These are phyloP conservation scores for Edolisoma coerulescens DNA, from an alignment of 2,113 vertebrate species.

Conservation along the genomic window DNA sequence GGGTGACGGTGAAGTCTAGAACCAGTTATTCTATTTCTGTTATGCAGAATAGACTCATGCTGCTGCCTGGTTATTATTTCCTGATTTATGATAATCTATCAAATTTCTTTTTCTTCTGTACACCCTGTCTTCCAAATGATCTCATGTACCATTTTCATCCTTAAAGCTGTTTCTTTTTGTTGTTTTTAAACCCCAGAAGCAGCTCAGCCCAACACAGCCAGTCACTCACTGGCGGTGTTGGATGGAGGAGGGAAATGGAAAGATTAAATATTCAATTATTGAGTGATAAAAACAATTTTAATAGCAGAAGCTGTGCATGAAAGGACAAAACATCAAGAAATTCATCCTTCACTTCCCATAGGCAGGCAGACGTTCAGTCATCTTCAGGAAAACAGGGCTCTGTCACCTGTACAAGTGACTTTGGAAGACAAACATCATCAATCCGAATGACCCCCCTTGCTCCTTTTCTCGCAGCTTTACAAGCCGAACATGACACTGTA, in stretches of 20 bases:
- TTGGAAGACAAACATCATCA: not conserved
- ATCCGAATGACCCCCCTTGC: rapidly evolving
- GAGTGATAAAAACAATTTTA: not conserved
- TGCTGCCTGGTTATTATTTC: not conserved
- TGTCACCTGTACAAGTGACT: not conserved
- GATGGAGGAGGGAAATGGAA: not conserved
- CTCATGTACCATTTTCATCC: not conserved
- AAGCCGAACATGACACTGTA: too few species aligned
- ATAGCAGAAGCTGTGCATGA: not conserved
- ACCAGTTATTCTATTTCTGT: not conserved
- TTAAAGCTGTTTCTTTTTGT: not conserved
- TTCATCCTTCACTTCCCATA: not conserved
- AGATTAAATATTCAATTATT: not conserved
- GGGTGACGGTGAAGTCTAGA: not conserved
- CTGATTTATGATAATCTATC: not conserved
- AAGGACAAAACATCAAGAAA: not conserved
- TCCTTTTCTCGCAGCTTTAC: not conserved
- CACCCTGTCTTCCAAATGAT: not conserved
- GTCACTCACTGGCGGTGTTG: not conserved
- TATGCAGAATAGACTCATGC: not conserved
- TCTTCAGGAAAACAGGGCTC: not conserved
- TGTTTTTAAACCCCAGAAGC: not conserved
- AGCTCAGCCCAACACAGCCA: not conserved
- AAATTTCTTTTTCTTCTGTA: not conserved
- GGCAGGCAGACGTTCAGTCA: not conserved